Evolutionary conservation across 1,140 invertebrate genomes (phyloP).

Genomic region (Ceratosolen fusciceps): DNA sequence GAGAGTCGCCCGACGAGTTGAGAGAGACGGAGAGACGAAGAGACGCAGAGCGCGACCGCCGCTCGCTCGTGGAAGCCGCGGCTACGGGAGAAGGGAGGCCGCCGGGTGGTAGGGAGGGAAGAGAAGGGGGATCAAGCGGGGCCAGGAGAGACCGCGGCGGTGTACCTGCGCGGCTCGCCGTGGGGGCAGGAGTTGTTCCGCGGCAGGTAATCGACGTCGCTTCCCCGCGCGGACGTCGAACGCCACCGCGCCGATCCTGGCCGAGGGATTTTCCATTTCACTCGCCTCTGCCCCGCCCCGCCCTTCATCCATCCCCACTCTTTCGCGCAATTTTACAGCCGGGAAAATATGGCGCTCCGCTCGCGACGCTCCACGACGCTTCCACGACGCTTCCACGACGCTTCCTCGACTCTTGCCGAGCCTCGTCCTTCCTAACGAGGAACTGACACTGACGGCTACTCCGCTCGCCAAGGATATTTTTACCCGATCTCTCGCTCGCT

Average conservation of each 20-base stretch:
- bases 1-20: slow-evolving; percentile 44
- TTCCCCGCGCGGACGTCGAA: background rate
- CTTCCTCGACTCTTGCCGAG: too few relatives aligned
- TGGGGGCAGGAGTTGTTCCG: background rate
- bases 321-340: too few relatives aligned
- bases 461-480: too few relatives aligned
- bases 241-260: background rate
- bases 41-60: background rate
- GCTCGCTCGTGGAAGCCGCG: slow-evolving; percentile 11
- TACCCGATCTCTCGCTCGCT: too few relatives aligned
- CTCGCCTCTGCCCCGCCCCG: too few relatives aligned
- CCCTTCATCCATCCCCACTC: too few relatives aligned
- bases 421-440: too few relatives aligned
- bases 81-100: background rate
- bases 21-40: slow-evolving; percentile 25
- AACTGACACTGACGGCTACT: too few relatives aligned
- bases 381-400: too few relatives aligned
- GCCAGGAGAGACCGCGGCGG: background rate
- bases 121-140: background rate
- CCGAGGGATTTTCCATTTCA: background rate
- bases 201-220: background rate
- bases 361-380: too few relatives aligned
- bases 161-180: background rate
- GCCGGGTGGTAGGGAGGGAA: slow-evolving; percentile 2
- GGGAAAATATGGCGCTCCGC: background rate